Evolutionary conservation across 2,888 invertebrate genomes (phyloP).

Genomic region (Drosophila pseudotakahashii): DNA sequence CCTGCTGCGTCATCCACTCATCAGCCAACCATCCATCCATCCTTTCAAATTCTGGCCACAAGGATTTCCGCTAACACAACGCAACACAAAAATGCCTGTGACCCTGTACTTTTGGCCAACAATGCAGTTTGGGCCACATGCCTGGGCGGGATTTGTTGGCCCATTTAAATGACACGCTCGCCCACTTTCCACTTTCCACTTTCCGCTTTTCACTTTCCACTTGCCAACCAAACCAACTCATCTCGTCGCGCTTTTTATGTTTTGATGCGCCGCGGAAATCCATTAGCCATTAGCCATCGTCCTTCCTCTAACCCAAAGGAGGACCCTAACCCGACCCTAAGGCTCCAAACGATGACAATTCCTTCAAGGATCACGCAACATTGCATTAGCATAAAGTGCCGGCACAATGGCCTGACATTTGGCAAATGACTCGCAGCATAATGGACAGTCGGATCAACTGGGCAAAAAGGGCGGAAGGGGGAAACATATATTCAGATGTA

Average conservation of each 20-base stretch:
- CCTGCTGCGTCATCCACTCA: slow-evolving; percentile 33
- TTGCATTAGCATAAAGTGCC: slow-evolving; percentile 56
- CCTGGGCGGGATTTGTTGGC: slow-evolving; percentile 34
- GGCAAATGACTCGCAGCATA: slow-evolving; percentile 35
- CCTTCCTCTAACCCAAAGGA: neutral
- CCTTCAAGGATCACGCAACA: slow-evolving; percentile 52
- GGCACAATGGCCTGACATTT: slow-evolving; percentile 45
- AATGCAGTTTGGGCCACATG: slow-evolving; percentile 47
- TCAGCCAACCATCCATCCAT: slow-evolving; percentile 5
- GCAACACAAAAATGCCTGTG: slow-evolving; percentile 22
- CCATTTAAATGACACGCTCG: slow-evolving; percentile 21
- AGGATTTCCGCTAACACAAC: slow-evolving; percentile 58
- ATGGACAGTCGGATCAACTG: slow-evolving; percentile 13
- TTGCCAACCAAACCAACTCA: slow-evolving; percentile 6
- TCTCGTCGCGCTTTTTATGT: slow-evolving; percentile 31
- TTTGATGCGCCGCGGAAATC: slow-evolving; percentile 48
- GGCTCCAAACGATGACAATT: slow-evolving; percentile 44
- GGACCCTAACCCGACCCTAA: neutral
- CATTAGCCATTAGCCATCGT: slow-evolving; percentile 32
- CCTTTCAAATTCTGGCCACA: slow-evolving; percentile 23
- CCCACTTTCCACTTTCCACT: slow-evolving; percentile 7
- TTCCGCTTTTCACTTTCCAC: slow-evolving; percentile 5
- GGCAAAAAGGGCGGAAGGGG: neutral
- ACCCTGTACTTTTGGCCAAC: slow-evolving; percentile 24
- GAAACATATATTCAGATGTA: neutral